Conservation (phyloP, 2,888 invertebrate species). For the Macrophya alboannulata region DNA sequence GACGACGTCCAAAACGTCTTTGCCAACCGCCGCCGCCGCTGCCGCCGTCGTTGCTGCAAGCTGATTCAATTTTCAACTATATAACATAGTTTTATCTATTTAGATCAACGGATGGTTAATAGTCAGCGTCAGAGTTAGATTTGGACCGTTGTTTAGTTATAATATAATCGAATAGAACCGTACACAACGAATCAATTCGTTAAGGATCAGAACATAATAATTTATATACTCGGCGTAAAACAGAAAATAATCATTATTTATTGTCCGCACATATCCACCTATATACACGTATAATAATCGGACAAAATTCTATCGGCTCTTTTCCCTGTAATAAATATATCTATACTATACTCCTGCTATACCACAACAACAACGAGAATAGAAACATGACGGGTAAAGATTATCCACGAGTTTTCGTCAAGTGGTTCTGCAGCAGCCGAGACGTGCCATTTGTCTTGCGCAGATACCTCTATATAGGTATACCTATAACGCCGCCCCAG, state of each 20-base stretch:
- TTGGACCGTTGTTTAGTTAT: background rate
- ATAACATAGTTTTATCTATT: background rate
- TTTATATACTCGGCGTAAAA: no score
- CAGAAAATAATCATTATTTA: no score
- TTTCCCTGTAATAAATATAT: background rate
- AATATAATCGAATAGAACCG: background rate
- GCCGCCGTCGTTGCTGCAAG: background rate
- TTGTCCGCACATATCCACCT: background rate
- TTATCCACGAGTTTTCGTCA: conserved; percentile 12
- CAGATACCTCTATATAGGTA: background rate
- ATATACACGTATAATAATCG: background rate
- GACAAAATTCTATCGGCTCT: background rate
- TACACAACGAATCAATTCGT: no score
- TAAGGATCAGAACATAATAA: no score
- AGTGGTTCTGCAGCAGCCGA: conserved; percentile 7
- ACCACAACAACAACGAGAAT: background rate
- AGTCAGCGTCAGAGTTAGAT: background rate
- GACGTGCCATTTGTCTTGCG: conserved; percentile 13
- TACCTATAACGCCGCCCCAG: background rate
- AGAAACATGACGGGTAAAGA: conserved; percentile 23
- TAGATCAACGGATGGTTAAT: background rate
- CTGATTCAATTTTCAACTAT: background rate
- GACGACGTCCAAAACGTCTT: background rate
- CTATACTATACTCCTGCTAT: no score
- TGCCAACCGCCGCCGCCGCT: background rate